phyloP scores from a whole-genome alignment of 2,797 vertebrate genomes.

The Myripristis murdjan region DNA sequence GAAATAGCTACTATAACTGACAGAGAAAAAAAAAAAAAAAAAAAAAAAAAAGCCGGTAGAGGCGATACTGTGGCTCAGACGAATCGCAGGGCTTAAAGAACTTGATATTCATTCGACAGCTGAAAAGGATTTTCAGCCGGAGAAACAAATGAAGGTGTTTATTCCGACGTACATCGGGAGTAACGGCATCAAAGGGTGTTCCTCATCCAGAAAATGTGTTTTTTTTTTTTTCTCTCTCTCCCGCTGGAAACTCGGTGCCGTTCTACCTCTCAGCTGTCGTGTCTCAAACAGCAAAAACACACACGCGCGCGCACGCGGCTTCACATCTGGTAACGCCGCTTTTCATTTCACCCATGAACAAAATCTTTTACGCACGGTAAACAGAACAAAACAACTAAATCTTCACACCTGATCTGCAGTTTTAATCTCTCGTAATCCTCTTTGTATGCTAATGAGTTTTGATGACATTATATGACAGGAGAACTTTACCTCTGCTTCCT shows the following conservation, averaged over 20 bases:
- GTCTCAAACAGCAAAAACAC: neutral
- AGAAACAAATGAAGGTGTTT: slow-evolving; percentile 34
- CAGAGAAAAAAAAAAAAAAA: neutral
- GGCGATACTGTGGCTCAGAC: neutral
- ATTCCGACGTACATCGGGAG: slow-evolving; percentile 2
- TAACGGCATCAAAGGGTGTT: slow-evolving; percentile 10
- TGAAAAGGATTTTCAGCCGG: slow-evolving; percentile 14
- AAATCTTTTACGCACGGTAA: neutral
- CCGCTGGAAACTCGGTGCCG: neutral
- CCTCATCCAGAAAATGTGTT: neutral
- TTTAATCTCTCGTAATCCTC: slow-evolving; percentile 38
- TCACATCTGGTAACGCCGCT: slow-evolving; percentile 14
- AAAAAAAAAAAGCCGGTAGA: slow-evolving; percentile 1
- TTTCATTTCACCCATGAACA: slow-evolving; percentile 13
- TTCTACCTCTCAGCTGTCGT: neutral
- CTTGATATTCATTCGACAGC: neutral
- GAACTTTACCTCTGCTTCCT: neutral
- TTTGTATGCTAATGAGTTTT: slow-evolving; percentile 21
- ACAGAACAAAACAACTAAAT: neutral
- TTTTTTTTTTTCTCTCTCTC: neutral
- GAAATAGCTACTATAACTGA: slow-evolving; percentile 44
- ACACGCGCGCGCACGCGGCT: neutral
- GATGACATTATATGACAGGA: neutral
- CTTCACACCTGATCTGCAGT: slow-evolving; percentile 19
- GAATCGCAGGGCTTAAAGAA: slow-evolving; percentile 11